Percentiles rank a stretch among this genome's conserved stretches.
Conservation (phyloP, 2,797 vertebrate genomes). For the Vipera ursinii region DNA sequence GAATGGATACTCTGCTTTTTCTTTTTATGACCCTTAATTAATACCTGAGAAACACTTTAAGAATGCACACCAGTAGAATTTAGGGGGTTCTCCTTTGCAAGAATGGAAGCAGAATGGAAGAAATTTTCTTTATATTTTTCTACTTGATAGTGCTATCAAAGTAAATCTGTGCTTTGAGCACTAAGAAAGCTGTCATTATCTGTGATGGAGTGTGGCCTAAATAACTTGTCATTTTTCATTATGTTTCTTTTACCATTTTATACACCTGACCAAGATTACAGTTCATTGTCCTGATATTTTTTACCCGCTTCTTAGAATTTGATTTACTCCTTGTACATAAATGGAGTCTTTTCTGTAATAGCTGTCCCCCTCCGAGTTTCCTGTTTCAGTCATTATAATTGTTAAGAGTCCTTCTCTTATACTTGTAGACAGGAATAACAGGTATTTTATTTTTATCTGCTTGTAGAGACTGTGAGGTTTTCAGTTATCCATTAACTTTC, state of each 20-base stretch:
- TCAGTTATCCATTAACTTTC: conserved; percentile 25
- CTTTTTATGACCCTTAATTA: conserved; percentile 2
- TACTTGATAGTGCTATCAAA: conserved; percentile 23
- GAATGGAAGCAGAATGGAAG: not conserved
- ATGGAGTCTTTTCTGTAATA: not conserved
- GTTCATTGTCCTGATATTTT: conserved; percentile 1
- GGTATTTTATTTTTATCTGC: conserved; percentile 33
- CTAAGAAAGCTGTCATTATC: conserved; percentile 30
- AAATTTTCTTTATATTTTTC: conserved; percentile 2
- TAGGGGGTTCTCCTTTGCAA: not conserved
- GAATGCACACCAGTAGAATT: not conserved
- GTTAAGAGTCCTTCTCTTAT: conserved; percentile 14
- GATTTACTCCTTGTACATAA: conserved; percentile 28
- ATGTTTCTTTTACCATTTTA: conserved; percentile 1
- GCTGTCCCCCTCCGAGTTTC: conserved; percentile 8
- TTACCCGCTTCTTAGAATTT: conserved; percentile 2
- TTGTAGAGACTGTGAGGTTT: conserved; percentile 16
- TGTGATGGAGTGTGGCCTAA: not conserved
- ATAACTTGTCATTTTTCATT: conserved; percentile 12
- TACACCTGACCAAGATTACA: not conserved
- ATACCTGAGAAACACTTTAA: not conserved
- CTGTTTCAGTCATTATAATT: conserved; percentile 8
- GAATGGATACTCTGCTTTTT: not conserved
- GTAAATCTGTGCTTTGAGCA: conserved; percentile 23
- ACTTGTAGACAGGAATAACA: conserved; percentile 25